Evolutionary conservation across 1,140 invertebrate genomes (phyloP).

Genomic region (Drosophila rhopaloa): DNA sequence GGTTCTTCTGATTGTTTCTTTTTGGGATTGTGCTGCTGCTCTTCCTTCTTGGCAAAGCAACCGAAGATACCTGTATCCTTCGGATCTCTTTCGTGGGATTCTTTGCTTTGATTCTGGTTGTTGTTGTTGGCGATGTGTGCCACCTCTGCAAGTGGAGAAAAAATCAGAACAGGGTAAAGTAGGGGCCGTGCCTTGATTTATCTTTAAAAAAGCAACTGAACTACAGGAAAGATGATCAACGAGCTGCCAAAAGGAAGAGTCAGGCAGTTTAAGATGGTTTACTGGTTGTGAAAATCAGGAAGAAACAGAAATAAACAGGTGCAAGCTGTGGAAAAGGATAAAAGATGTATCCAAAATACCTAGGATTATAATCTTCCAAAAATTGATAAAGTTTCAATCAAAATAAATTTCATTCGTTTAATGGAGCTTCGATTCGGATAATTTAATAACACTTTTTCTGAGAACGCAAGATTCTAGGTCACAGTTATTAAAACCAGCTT

Average conservation of each 20-base stretch:
- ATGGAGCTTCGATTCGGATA: too few relatives aligned
- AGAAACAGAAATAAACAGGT: not conserved
- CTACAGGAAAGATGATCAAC: constrained; percentile 25
- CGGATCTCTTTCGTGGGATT: constrained; percentile 20
- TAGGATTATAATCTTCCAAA: not conserved
- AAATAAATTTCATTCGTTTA: too few relatives aligned
- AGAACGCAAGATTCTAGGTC: too few relatives aligned
- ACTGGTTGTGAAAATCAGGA: not conserved
- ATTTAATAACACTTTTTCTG: too few relatives aligned
- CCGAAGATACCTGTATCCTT: constrained; percentile 48
- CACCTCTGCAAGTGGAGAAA: constrained; percentile 81
- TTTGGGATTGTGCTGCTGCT: constrained; percentile 18
- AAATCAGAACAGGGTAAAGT: constrained; percentile 63
- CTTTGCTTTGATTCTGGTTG: constrained; percentile 42
- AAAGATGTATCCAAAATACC: not conserved
- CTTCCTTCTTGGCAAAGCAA: constrained; percentile 57
- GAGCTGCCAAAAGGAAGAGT: not conserved
- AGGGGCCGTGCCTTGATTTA: constrained; percentile 48
- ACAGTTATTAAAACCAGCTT: not conserved
- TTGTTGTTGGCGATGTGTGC: constrained; percentile 79
- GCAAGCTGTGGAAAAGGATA: constrained; percentile 2
- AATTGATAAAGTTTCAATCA: not conserved
- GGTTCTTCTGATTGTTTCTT: constrained; percentile 5
- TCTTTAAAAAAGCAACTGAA: constrained; percentile 29
- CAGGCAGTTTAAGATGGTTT: not conserved